Base-by-base conservation (phyloP, 37 sponge, comb jelly and placozoan genomes). In the Ephydatia muelleri region DNA sequence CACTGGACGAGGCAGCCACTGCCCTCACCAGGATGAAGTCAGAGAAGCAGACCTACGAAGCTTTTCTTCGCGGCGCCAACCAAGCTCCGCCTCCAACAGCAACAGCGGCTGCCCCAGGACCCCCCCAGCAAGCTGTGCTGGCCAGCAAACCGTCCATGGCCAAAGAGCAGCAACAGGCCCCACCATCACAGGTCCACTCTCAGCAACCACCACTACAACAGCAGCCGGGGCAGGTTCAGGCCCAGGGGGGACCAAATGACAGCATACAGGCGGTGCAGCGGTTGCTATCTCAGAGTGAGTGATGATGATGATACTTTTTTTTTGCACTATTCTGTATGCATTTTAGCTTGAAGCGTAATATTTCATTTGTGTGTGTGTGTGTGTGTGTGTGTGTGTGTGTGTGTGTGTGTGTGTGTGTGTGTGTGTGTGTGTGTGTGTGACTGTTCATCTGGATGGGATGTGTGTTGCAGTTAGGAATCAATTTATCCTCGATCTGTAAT, bases 1-100 rank as follows among this genome's bases (percentile, higher is more conserved):
- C 94, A 23, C 67, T 94, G 40, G 94, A 94, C 40, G 94, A 94
- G 40, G 94, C 94, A 27, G 91, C 94, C 39, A 81, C 85, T 40
- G 91, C 94, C 23, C 92, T 94, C 5, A 87, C 84, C 40, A 80
- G 88, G 29, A 94, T 94, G 83, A 83, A 88, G 49, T 80, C 84
- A 36, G 91, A 90, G 43, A 81, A 78, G 80, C 67, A 81, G 57
- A 39, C 85, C 5, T 86, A 86, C 32, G 86, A 86, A 34, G 79
- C 86, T 1, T 86, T 86, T 36, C 86, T 86, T 12, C 79, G 80
- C 30, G 86, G 86, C 11, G 86, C 86, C 29, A 78, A 78, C 72
- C 86, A 86, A 39, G 72, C 86, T 23, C 80, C 86, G 39, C 34
- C 80, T 6, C 86, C 79, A 3, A 29, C 49, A 0, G 68, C 67